A percentile compares a stretch with the other conserved stretches of the same genome.
phyloP scores from a whole-genome alignment of 1,140 invertebrate genomes.

The Hyphantria cunea region DNA sequence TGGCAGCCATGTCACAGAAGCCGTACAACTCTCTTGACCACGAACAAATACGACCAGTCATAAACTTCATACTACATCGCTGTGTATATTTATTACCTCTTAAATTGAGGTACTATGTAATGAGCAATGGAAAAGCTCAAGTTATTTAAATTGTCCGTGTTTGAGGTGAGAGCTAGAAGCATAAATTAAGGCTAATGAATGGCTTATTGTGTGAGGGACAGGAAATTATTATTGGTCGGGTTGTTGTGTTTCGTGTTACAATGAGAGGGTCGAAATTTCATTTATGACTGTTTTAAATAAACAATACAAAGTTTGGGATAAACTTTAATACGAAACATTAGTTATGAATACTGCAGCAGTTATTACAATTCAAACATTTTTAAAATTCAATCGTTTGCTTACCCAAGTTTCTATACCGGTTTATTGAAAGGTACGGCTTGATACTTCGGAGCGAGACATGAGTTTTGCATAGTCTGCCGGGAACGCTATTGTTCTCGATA shows the following conservation, averaged over 20 bases:
- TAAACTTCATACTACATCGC: slow-evolving; percentile 54
- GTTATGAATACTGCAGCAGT: neutral
- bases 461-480: slow-evolving; percentile 22
- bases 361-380: slow-evolving; percentile 16
- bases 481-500: slow-evolving; percentile 38
- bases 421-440: slow-evolving; percentile 36
- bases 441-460: slow-evolving; percentile 31
- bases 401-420: slow-evolving; percentile 25
- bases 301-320: neutral
- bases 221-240: slow-evolving; percentile 73
- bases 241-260: slow-evolving; percentile 58
- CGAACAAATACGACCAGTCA: slow-evolving; percentile 37
- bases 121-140: slow-evolving; percentile 33
- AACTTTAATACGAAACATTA: neutral
- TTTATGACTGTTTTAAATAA: slow-evolving; percentile 9
- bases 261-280: slow-evolving; percentile 30
- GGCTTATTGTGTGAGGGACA: slow-evolving; percentile 74
- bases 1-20: slow-evolving; percentile 70
- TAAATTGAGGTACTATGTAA: slow-evolving; percentile 42
- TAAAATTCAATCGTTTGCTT: neutral
- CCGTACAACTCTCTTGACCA: slow-evolving; percentile 48
- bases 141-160: slow-evolving; percentile 46
- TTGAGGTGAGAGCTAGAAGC: slow-evolving; percentile 68
- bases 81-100: slow-evolving; percentile 42
- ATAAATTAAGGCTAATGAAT: slow-evolving; percentile 81